Evolutionary conservation across 1,140 invertebrate genomes (phyloP).

Genomic region (Pemphigus obesinymphae): DNA sequence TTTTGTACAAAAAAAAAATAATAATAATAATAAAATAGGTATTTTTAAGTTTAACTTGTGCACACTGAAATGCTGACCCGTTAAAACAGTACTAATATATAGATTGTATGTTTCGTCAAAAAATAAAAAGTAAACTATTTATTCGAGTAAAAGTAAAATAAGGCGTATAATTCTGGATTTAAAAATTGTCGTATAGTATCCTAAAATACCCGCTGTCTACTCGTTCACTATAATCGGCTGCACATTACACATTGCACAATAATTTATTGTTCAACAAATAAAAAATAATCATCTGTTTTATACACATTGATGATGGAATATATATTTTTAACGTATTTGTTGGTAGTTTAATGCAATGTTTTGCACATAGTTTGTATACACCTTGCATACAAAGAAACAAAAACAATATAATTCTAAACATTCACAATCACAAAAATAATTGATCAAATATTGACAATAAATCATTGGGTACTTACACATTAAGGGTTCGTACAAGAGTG

Average conservation of each 20-base stretch:
- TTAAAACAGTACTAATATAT: not conserved
- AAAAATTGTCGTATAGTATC: slow-evolving; percentile 3
- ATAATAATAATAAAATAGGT: slow-evolving; percentile 1
- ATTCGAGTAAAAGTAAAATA: not conserved
- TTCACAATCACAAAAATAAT: slow-evolving; percentile 20
- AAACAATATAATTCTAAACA: not conserved
- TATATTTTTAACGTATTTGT: not conserved
- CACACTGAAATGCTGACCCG: not conserved
- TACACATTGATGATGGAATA: not conserved
- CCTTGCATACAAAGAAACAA: not conserved
- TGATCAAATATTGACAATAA: slow-evolving; percentile 4
- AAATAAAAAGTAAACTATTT: not conserved
- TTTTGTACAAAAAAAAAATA: slow-evolving; percentile 2
- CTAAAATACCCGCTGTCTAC: slow-evolving; percentile 21
- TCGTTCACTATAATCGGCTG: not conserved
- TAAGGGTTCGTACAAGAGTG: not conserved
- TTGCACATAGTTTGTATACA: not conserved
- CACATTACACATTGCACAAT: not conserved
- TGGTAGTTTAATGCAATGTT: not conserved
- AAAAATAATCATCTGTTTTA: not conserved
- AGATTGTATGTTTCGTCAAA: not conserved
- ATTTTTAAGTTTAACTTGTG: not conserved
- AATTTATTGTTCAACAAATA: not conserved
- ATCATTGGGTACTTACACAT: not conserved
- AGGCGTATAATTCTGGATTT: not conserved